Percentiles rank a stretch among this genome's conserved stretches.
Conservation (phyloP, 2,888 invertebrate species). For the Tuta absoluta region DNA sequence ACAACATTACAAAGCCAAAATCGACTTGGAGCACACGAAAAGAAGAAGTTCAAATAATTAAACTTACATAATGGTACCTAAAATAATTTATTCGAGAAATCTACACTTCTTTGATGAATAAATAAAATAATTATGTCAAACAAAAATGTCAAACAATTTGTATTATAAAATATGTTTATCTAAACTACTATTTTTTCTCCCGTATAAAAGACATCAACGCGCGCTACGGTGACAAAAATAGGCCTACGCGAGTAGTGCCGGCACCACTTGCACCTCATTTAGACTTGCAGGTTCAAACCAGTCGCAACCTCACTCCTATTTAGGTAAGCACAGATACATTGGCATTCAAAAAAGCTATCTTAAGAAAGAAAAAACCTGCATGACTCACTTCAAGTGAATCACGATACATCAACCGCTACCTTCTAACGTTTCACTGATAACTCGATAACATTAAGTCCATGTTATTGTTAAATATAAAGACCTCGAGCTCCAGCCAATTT, state of each 20-base stretch:
- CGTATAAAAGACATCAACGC: constrained; percentile 43
- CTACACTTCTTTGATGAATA: no score
- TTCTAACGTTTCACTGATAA: constrained; percentile 63
- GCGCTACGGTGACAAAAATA: constrained; percentile 29
- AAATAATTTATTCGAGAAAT: no score
- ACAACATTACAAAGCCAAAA: no score
- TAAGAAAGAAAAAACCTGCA: constrained; percentile 37
- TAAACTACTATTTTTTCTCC: not conserved
- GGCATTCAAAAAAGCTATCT: constrained; percentile 18
- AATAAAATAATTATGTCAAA: no score
- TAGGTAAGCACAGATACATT: constrained; percentile 16
- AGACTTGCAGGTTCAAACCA: constrained; percentile 15
- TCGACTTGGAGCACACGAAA: no score
- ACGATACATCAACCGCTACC: constrained; percentile 57
- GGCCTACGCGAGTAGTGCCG: not conserved
- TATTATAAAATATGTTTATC: no score
- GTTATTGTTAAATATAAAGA: constrained; percentile 50
- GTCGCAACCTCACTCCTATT: constrained; percentile 18
- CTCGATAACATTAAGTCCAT: constrained; percentile 53
- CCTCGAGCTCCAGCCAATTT: constrained; percentile 40
- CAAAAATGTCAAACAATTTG: no score
- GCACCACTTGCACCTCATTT: not conserved
- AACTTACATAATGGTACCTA: no score
- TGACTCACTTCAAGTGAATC: constrained; percentile 60
- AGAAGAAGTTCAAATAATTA: no score